Conservation (phyloP, 2,113 vertebrate species). For the Danionella cerebrum region DNA sequence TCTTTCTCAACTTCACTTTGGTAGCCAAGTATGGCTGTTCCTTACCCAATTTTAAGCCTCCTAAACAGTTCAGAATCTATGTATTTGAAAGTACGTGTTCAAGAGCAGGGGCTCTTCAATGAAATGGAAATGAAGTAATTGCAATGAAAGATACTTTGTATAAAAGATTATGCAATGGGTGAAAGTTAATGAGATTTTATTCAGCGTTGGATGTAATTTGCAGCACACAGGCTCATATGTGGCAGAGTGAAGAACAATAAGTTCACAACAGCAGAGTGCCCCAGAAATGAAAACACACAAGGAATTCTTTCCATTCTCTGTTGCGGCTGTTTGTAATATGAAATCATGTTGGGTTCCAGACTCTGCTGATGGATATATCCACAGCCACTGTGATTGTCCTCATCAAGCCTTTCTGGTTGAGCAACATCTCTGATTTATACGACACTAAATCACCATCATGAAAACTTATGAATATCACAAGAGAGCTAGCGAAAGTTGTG, state of each 20-base stretch:
- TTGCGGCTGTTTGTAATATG: slow-evolving; percentile 17
- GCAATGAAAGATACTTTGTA: too few relatives aligned
- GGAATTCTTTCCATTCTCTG: neutral
- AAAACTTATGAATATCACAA: neutral
- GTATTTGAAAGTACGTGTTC: too few relatives aligned
- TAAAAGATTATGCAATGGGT: too few relatives aligned
- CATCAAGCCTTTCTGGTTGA: neutral
- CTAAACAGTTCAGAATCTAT: too few relatives aligned
- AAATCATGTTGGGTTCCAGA: neutral
- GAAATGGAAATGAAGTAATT: too few relatives aligned
- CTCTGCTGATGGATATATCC: neutral
- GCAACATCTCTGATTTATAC: neutral
- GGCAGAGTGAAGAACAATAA: neutral
- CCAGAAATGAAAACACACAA: neutral
- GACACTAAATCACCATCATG: slow-evolving; percentile 1
- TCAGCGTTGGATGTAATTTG: slow-evolving; percentile 20
- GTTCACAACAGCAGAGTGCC: neutral
- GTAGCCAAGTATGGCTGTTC: too few relatives aligned
- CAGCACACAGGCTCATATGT: slow-evolving; percentile 21
- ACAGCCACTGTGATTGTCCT: neutral
- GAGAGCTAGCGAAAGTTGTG: neutral
- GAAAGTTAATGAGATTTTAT: too few relatives aligned
- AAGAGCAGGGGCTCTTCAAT: too few relatives aligned
- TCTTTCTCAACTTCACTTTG: too few relatives aligned
- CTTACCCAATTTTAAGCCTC: too few relatives aligned